Conservation (phyloP, 2,888 invertebrate genomes). For the Leptinotarsa peninsularis region DNA sequence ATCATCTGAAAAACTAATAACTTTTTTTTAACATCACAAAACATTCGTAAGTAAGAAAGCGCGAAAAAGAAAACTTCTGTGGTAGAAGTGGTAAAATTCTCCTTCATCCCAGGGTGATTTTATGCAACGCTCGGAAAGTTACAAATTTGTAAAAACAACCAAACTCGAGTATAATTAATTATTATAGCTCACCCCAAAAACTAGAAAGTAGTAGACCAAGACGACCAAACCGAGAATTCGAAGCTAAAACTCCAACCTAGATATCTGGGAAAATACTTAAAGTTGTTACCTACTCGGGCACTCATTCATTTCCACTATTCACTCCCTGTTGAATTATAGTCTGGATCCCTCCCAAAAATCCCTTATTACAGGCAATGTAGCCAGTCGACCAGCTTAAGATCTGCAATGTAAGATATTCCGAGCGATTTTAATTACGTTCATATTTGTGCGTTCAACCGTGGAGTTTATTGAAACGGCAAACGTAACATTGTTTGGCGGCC, state of each 20-base stretch:
- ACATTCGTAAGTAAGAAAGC: no score
- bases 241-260: constrained; percentile 14
- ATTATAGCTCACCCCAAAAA: neutral
- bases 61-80: no score
- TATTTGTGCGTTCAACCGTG: constrained; percentile 50
- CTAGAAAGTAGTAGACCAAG: constrained; percentile 2
- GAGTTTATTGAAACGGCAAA: constrained; percentile 46
- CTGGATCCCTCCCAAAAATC: constrained; percentile 36
- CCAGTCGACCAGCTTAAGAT: constrained; percentile 30
- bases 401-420: constrained; percentile 40
- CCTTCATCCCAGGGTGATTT: neutral
- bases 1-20: no score
- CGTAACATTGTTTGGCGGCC: constrained; percentile 47
- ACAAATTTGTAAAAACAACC: neutral
- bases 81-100: neutral
- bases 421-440: constrained; percentile 50
- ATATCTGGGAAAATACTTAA: constrained; percentile 4
- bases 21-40: no score
- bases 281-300: constrained; percentile 14
- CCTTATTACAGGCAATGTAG: constrained; percentile 42
- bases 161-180: neutral
- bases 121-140: neutral
- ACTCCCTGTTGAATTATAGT: constrained; percentile 28
- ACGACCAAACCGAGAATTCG: constrained; percentile 6
- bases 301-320: constrained; percentile 17